A percentile compares a stretch with the other conserved stretches of the same genome.
Evolutionary conservation across 2,113 vertebrate species (phyloP).

Genomic region (Ginglymostoma cirratum): DNA sequence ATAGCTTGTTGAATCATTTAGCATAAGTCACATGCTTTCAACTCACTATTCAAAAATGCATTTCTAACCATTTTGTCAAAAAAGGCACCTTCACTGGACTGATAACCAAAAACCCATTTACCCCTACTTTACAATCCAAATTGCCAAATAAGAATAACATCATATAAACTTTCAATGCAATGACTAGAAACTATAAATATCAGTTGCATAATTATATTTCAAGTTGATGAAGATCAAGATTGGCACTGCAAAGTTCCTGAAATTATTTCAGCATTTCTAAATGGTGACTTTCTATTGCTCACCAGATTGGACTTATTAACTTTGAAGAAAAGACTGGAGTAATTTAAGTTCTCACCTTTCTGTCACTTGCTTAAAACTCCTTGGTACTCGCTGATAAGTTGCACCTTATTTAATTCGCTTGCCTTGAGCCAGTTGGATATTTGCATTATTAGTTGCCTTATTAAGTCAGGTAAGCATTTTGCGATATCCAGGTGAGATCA

Average conservation of each 20-base stretch:
- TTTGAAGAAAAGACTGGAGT: neutral
- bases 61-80: too few species aligned
- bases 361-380: too few species aligned
- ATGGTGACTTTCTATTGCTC: neutral
- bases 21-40: too few species aligned
- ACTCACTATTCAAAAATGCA: too few species aligned
- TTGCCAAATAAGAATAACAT: too few species aligned
- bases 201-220: neutral
- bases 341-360: neutral
- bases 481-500: neutral
- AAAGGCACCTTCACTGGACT: too few species aligned
- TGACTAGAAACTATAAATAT: neutral
- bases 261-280: neutral
- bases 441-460: neutral
- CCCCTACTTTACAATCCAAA: too few species aligned
- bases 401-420: neutral
- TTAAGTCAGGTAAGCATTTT: neutral
- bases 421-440: neutral
- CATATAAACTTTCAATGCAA: too few species aligned
- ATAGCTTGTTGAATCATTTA: too few species aligned
- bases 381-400: neutral
- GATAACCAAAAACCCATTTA: too few species aligned
- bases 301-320: neutral
- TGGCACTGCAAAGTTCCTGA: neutral
- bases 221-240: neutral